Evolutionary conservation across 1,140 invertebrate genomes (phyloP), one percentile per base, ranked within the genome.

Genomic region (Steinernema khuongi): DNA sequence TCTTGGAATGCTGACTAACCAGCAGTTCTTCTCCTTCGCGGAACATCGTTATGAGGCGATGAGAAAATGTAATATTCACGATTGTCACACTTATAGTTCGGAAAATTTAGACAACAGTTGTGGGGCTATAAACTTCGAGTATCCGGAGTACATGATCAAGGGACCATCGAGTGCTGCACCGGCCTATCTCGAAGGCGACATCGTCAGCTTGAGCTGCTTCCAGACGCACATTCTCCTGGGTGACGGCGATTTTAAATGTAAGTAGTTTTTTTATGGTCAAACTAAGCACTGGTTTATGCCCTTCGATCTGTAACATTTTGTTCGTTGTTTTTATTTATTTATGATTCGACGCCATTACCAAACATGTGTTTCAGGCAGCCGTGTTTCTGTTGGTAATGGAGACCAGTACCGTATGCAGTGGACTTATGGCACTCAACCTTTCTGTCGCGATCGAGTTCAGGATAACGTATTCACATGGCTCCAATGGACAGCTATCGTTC

Each of bases 101-200:
- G 18, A 71, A 44, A 71, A 2, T 73, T 41, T 36, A 74, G 73
- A 76, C 67, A 76, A 76, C 67, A 76, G 73, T 33, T 76, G 75
- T 30, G 75, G 73, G 22, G 74, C 75, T 1, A 76, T 76, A 28
- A 76, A 76, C 44, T 76, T 76, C 44, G 73, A 76, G 41, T 76
- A 76, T 31, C 75, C 75, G n/a, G 75, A 76, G 67, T 76, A 76
- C 60, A 31, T 76, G 31, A 70, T 76, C 67, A 76, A 76, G 68
- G 73, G 72, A 18, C 74, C 74, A 1, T 18, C 11, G 17, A 31
- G 26, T 33, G 74, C 67, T 17, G 30, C 29, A 14, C 75, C 67
- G 74, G 75, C 74, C 22, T 76, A 76, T 33, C 36, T 76, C 14
- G 66, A 76, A 50, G 75, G 75, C 18, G 74, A 77, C 36, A 43